These are phyloP conservation scores for Hyla sarda DNA, from an alignment of 2,113 vertebrate genomes.

Conservation along the genomic window DNA sequence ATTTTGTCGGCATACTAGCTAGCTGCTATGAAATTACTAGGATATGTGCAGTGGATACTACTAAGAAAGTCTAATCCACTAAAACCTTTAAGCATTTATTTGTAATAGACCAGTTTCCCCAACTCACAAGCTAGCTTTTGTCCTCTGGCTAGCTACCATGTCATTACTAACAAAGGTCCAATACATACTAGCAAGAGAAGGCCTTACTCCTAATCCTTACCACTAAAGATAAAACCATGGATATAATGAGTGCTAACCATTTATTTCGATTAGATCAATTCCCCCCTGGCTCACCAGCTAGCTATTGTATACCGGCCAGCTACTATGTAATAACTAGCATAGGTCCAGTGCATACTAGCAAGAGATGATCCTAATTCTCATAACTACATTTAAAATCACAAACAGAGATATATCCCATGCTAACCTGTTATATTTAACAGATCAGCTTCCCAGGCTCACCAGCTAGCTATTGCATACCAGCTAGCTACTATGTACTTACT, in stretches of 20 bases:
- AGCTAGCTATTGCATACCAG: neutral
- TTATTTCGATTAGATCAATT: neutral
- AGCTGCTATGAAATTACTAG: too few relatives aligned
- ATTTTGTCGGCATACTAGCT: too few relatives aligned
- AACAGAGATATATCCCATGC: neutral
- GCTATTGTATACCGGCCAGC: neutral
- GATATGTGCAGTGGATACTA: too few relatives aligned
- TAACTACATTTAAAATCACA: neutral
- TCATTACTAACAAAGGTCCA: too few relatives aligned
- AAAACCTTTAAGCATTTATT: too few relatives aligned
- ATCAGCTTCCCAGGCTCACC: neutral
- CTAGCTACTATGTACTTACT: too few relatives aligned
- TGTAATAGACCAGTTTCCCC: too few relatives aligned
- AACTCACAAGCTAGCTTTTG: too few relatives aligned
- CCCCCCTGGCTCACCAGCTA: neutral
- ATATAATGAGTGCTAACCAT: neutral
- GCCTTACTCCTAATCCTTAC: neutral
- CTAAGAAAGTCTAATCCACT: too few relatives aligned
- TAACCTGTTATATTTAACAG: neutral
- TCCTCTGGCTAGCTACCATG: too few relatives aligned
- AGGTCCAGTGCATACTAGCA: neutral
- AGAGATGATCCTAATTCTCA: neutral
- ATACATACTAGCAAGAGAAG: too few relatives aligned
- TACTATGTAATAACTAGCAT: neutral
- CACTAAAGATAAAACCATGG: neutral